phyloP scores from a whole-genome alignment of 1,140 invertebrate species.

The honey bee (Apis mellifera) region Amel_HAv3.1 CM009945.2:6594501-6595000 shows the following conservation, averaged over 20 bases:
- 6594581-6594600: slow-evolving; percentile 53
- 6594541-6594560: slow-evolving; percentile 51
- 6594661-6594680: slow-evolving; percentile 27
- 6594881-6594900: slow-evolving; percentile 4
- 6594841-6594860: no score
- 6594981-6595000: slow-evolving; percentile 72
- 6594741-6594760: not conserved
- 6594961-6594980: slow-evolving; percentile 73
- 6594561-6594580: slow-evolving; percentile 54
- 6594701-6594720: not conserved
- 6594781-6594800: not conserved
- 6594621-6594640: not conserved
- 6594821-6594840: not conserved
- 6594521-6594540: slow-evolving; percentile 60
- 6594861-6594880: slow-evolving; percentile 3
- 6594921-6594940: slow-evolving; percentile 63
- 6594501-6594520: slow-evolving; percentile 40
- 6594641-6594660: not conserved
- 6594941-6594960: slow-evolving; percentile 70
- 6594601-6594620: slow-evolving; percentile 4
- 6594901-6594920: slow-evolving; percentile 30
- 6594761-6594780: not conserved
- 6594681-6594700: not conserved
- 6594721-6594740: no score
- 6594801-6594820: no score